A percentile compares a stretch with the other conserved stretches of the same genome.
phyloP scores from a whole-genome alignment of 2,888 invertebrate genomes.

The Teleogryllus oceanicus region DNA sequence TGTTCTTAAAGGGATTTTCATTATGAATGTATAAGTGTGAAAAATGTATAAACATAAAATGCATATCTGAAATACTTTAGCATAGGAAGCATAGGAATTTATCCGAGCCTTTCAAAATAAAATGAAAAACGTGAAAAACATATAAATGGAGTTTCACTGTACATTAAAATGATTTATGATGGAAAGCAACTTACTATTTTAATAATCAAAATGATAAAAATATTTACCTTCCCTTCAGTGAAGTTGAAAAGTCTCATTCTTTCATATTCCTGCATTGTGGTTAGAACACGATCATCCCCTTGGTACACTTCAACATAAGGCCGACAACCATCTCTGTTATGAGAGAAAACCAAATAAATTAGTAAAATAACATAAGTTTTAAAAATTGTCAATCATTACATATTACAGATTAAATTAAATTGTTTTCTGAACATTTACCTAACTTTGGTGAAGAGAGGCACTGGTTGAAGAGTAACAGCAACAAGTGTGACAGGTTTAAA shows the following conservation, averaged over 20 bases:
- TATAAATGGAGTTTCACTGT: no score
- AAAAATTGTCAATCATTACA: neutral
- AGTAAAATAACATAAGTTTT: neutral
- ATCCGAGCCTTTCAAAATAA: no score
- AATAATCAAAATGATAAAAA: conserved; percentile 28
- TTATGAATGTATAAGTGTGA: no score
- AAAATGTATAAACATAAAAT: no score
- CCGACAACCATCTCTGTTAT: conserved; percentile 79
- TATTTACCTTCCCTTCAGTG: conserved; percentile 65
- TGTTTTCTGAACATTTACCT: conserved; percentile 52
- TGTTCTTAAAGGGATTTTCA: no score
- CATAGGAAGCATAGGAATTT: no score
- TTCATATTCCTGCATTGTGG: conserved; percentile 87
- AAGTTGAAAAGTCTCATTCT: conserved; percentile 72
- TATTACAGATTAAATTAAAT: no score
- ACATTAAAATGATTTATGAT: no score
- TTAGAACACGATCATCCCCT: conserved; percentile 75
- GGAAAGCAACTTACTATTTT: neutral
- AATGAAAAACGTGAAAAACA: no score
- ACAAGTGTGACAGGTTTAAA: conserved; percentile 78
- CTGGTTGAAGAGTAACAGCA: conserved; percentile 77
- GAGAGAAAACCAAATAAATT: neutral
- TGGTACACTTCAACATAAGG: conserved; percentile 89
- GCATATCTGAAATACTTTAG: no score
- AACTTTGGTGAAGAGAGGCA: conserved; percentile 89